These are phyloP conservation scores for Tineola bisselliella DNA, from an alignment of 2,888 invertebrate species.

Conservation along the genomic window DNA sequence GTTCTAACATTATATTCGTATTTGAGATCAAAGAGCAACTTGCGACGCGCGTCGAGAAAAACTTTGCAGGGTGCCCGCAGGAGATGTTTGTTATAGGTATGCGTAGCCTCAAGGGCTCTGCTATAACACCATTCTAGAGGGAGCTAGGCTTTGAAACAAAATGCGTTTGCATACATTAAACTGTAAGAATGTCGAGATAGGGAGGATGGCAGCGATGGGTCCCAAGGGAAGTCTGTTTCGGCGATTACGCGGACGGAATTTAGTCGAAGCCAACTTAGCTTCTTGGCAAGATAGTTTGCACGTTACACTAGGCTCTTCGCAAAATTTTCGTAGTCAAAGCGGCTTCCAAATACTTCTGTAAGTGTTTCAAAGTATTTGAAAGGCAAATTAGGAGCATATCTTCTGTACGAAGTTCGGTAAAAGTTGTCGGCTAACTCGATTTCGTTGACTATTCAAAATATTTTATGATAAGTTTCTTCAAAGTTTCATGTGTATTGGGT, in stretches of 20 bases:
- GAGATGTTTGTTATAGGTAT: slow-evolving; percentile 2
- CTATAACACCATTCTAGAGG: slow-evolving; percentile 56
- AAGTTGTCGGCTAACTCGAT: slow-evolving; percentile 7
- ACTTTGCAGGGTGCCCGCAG: slow-evolving; percentile 31
- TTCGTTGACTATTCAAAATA: slow-evolving; percentile 12
- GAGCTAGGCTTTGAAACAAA: slow-evolving; percentile 66
- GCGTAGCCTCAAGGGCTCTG: slow-evolving; percentile 39
- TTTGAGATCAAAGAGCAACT: slow-evolving; percentile 65
- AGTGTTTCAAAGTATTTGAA: slow-evolving; percentile 60
- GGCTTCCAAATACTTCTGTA: slow-evolving; percentile 45
- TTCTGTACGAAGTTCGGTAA: slow-evolving; percentile 29
- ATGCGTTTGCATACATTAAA: slow-evolving; percentile 69
- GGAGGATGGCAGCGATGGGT: slow-evolving; percentile 48
- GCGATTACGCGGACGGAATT: slow-evolving; percentile 66
- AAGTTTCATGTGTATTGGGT: background rate
- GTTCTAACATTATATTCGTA: slow-evolving; percentile 63
- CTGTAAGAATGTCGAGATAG: slow-evolving; percentile 66
- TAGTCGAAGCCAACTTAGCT: slow-evolving; percentile 43
- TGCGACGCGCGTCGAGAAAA: slow-evolving; percentile 52
- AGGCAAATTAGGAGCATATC: slow-evolving; percentile 60
- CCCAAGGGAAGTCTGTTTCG: slow-evolving; percentile 57
- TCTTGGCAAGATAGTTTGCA: slow-evolving; percentile 59
- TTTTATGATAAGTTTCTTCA: slow-evolving; percentile 5
- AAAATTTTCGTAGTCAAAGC: slow-evolving; percentile 54
- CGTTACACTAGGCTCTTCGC: slow-evolving; percentile 57